Evolutionary conservation across 1,140 invertebrate genomes (phyloP), one percentile per base, ranked within the genome.

Genomic region (Rhynchophorus ferrugineus): DNA sequence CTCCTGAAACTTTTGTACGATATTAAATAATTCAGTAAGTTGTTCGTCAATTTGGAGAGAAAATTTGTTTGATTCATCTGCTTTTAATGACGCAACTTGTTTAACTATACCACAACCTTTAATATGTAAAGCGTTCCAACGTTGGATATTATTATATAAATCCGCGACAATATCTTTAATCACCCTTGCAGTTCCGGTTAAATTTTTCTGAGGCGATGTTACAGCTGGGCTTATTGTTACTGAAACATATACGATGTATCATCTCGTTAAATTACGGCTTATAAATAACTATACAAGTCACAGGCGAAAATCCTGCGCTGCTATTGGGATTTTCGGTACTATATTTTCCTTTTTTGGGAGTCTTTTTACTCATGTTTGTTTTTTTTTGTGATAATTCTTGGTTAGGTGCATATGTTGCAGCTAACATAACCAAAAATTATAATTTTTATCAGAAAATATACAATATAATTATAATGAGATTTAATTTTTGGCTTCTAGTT

Each of bases 81-180:
- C 35, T 58, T 66, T 67, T 21, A 64, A 21, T 13, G 43, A 21
- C 29, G 60, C 58, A 24, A 69, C 66, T 50, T 64, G 42, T 57
- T 65, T 64, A 8, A 68, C 58, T 47, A 65, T 49, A 13, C 43
- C 43, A 13, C 61, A 61, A 6, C 68, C 68, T 45, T 59, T 54
- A n/a, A 69, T 62, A 42, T 70, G 67, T 29, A 51, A 42, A 19
- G 58, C 49, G 49, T 69, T 70, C 68, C 68, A 70, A 51, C 56
- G 57, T 56, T 70, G 68, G 20, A 70, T 68, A 54, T 57, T 63
- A 57, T 68, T 70, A 39, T 68, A 65, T 21, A 69, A 33, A 57
- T 70, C 67, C 3, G 67, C 67, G 9, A 54, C 50, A n/a, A 67
- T 61, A 57, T 70, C 68, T 20, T 60, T 48, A 8, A 58, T 57